These are phyloP conservation scores for Tokudaia tokunoshimensis DNA, from an alignment of 2,797 vertebrate species.

Conservation along the genomic window DNA sequence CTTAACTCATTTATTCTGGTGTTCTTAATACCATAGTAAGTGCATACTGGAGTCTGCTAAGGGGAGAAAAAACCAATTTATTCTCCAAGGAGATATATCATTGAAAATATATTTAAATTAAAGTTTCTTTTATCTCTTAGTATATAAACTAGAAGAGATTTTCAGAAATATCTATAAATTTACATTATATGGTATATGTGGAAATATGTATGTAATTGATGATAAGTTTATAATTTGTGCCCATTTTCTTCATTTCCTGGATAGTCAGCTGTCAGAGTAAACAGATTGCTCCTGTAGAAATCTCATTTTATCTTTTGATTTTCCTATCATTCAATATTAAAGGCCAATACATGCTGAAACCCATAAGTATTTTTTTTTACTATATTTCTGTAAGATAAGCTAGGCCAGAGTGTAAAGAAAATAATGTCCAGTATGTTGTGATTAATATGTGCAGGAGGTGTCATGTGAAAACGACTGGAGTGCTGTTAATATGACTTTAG, in stretches of 20 bases:
- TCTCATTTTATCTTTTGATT: conserved; percentile 61
- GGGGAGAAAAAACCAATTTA: background rate
- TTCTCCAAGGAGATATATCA: background rate
- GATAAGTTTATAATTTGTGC: conserved; percentile 41
- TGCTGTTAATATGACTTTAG: conserved; percentile 77
- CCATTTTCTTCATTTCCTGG: background rate
- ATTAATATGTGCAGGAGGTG: conserved; percentile 71
- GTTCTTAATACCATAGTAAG: background rate
- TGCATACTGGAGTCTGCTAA: background rate
- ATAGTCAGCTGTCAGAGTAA: conserved; percentile 13
- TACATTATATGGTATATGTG: background rate
- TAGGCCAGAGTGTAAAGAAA: conserved; percentile 5
- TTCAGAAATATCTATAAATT: background rate
- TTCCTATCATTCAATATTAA: conserved; percentile 74
- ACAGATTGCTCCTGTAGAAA: background rate
- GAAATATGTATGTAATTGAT: background rate
- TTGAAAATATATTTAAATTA: conserved; percentile 39
- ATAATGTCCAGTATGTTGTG: conserved; percentile 35
- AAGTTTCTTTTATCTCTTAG: background rate
- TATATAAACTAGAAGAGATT: background rate
- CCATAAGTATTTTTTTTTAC: conserved; percentile 78
- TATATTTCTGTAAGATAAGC: conserved; percentile 61
- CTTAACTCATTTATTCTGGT: background rate
- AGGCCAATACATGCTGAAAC: conserved; percentile 60
- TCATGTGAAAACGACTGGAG: conserved; percentile 71